Evolutionary conservation across 2,797 vertebrate species (phyloP), one percentile per base, ranked within the genome.

Genomic region (Mormyrus hasselquistii): DNA sequence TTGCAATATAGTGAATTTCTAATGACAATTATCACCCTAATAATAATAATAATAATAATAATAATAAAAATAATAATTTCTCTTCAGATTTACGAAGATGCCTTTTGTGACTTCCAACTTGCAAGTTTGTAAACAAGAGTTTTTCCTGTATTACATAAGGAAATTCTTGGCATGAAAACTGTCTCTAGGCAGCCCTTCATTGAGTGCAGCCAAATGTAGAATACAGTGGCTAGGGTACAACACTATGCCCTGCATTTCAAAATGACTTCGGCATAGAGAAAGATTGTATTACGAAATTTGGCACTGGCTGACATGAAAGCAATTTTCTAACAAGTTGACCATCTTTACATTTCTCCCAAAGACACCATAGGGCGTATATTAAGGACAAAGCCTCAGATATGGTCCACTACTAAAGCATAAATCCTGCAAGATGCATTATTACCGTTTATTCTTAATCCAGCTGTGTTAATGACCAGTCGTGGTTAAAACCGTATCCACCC

Each of bases 181-280:
- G 83, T 53, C 83, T 52, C 82, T 52, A 52, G 82, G 49, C 82
- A 85, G 44, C 82, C 82, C 83, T 85, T 85, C 83, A 85, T 85
- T 29, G 50, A 53, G 49, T 53, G 47, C 83, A 53, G 22, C 83
- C 83, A 85, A 85, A 52, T 52, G 83, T 29, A 29, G 50, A 53
- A 85, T 52, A 53, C 47, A 52, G 83, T 34, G 83, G n/a, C 22
- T 52, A 34, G 83, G 83, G 50, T 85, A 34, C 10, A 85, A 52
- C 50, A 2, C 7, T 34, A 53, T 85, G 47, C 83, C 47, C 47
- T 85, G 47, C 50, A 53, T 52, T 85, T 85, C 50, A 34, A 85
- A 85, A 85, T 85, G 22, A 53, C 83, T 85, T 85, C 83, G 2
- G 49, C 47, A 50, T 85, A 85, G 25, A 85, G 83, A 85, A 85